Evolutionary conservation across 2,888 invertebrate genomes (phyloP).

Genomic region (Stenchaetothrips biformis): DNA sequence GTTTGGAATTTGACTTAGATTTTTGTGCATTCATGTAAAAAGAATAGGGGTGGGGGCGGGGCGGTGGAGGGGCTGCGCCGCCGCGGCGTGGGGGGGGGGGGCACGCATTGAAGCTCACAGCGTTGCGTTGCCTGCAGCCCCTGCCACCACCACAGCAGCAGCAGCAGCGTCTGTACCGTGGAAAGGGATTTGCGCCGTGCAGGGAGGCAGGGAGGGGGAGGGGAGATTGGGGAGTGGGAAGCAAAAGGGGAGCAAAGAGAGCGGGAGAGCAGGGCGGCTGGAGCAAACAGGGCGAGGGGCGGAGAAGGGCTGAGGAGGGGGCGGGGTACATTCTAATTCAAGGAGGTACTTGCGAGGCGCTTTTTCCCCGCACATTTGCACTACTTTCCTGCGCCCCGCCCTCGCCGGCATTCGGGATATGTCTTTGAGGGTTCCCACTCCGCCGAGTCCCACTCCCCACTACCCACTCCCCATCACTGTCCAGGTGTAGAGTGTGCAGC

Average conservation of each 20-base stretch:
- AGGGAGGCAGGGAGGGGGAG: background rate
- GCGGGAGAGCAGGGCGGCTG: background rate
- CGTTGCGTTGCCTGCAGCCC: background rate
- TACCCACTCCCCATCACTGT: background rate
- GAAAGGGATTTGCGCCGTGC: constrained; percentile 10
- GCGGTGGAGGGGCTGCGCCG: background rate
- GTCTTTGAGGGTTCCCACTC: background rate
- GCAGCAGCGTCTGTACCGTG: background rate
- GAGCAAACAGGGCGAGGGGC: background rate
- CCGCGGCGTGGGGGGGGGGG: background rate
- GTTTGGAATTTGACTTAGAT: constrained; percentile 25
- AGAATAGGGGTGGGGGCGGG: constrained; percentile 1
- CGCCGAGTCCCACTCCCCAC: background rate
- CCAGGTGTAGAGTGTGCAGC: background rate
- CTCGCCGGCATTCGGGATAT: constrained; percentile 3
- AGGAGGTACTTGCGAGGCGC: constrained; percentile 20
- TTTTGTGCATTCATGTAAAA: constrained; percentile 25
- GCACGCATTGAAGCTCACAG: constrained; percentile 16
- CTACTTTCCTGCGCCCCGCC: background rate
- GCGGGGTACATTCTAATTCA: constrained; percentile 21
- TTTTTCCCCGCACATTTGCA: constrained; percentile 21
- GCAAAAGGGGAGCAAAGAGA: constrained; percentile 3
- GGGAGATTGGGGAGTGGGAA: background rate
- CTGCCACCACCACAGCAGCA: background rate
- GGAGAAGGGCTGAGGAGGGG: background rate